Conservation (phyloP, 2,113 vertebrate species). For the Cephalopholis sonnerati region DNA sequence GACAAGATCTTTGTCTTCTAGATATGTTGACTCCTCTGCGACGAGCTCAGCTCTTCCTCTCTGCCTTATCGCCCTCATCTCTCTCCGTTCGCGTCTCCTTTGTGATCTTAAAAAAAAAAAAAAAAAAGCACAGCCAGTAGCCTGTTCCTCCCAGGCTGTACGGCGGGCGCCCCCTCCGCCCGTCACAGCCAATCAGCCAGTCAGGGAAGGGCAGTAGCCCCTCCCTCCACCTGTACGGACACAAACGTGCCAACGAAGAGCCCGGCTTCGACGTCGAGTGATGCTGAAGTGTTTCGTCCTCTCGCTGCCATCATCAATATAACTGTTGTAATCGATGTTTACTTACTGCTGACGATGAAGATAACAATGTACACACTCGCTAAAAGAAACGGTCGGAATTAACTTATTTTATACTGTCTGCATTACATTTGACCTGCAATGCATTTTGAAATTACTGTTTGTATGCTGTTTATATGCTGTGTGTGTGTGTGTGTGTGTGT, state of each 20-base stretch:
- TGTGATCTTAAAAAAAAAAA: slow-evolving; percentile 5
- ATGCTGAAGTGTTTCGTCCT: slow-evolving; percentile 62
- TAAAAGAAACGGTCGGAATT: slow-evolving; percentile 32
- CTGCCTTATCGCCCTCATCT: slow-evolving; percentile 67
- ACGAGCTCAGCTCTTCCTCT: slow-evolving; percentile 57
- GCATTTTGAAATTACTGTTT: slow-evolving; percentile 67
- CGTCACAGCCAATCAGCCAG: slow-evolving; percentile 53
- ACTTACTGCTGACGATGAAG: slow-evolving; percentile 53
- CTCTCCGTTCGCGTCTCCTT: slow-evolving; percentile 15
- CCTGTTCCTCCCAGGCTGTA: slow-evolving; percentile 22
- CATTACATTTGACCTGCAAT: slow-evolving; percentile 54
- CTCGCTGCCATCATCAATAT: slow-evolving; percentile 61
- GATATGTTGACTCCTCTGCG: slow-evolving; percentile 12
- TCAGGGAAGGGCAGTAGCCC: slow-evolving; percentile 22
- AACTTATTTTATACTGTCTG: slow-evolving; percentile 73
- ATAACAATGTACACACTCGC: slow-evolving; percentile 29
- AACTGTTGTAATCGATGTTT: slow-evolving; percentile 66
- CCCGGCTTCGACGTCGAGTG: slow-evolving; percentile 10
- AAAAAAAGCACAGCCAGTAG: slow-evolving; percentile 65
- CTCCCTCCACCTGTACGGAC: slow-evolving; percentile 57
- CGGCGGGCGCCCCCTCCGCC: neutral
- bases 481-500: slow-evolving; percentile 27
- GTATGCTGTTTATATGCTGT: slow-evolving; percentile 66
- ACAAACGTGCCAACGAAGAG: slow-evolving; percentile 71
- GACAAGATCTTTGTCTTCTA: slow-evolving; percentile 97